phyloP scores from a whole-genome alignment of 2,888 invertebrate genomes.

The Rhaphigaster nebulosa region DNA sequence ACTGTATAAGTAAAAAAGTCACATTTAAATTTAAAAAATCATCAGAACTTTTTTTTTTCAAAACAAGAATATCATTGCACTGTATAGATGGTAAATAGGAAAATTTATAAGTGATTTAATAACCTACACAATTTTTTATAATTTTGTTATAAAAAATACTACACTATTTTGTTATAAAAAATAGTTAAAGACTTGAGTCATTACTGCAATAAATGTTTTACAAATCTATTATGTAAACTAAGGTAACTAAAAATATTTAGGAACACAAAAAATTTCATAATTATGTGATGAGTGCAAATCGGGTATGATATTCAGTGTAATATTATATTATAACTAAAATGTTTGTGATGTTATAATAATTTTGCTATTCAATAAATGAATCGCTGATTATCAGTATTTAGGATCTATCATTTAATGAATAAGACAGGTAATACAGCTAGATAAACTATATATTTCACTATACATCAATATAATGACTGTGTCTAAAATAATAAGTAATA shows the following conservation, averaged over 20 bases:
- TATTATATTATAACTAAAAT: not conserved
- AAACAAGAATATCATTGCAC: no score
- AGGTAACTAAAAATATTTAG: not conserved
- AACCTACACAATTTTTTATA: no score
- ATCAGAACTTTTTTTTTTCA: no score
- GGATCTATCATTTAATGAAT: not conserved
- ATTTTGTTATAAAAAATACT: no score
- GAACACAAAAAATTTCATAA: not conserved
- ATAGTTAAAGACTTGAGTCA: no score
- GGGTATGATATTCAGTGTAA: not conserved
- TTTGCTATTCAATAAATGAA: not conserved
- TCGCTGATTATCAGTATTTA: not conserved
- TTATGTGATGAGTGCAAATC: not conserved
- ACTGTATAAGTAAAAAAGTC: no score
- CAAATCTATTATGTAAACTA: not conserved
- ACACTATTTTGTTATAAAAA: no score
- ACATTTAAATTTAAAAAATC: no score
- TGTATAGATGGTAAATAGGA: no score
- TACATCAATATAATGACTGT: not conserved
- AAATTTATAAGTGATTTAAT: no score
- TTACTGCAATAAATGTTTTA: not conserved
- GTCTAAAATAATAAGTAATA: not conserved
- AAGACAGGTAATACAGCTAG: not conserved
- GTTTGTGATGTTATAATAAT: not conserved
- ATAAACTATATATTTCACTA: not conserved